A percentile compares a stretch with the other conserved stretches of the same genome.
phyloP scores from a whole-genome alignment of 1,140 invertebrate genomes.

The Pomacea maculata region DNA sequence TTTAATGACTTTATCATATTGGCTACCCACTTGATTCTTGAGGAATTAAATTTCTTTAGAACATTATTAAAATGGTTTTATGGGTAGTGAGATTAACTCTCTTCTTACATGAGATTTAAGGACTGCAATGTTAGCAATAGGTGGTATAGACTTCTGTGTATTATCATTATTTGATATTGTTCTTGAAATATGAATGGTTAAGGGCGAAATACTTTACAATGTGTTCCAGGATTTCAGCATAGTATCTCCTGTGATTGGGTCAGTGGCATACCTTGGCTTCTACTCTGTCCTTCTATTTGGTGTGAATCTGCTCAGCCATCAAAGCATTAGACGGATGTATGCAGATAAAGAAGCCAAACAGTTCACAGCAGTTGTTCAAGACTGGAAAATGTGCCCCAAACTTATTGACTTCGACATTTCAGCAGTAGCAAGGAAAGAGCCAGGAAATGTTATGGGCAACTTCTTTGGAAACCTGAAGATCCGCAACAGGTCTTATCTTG shows the following conservation, averaged over 20 bases:
- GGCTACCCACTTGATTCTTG: no score
- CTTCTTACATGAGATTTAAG: background rate
- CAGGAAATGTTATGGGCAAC: background rate
- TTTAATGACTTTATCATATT: no score
- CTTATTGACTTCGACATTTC: slow-evolving; percentile 8
- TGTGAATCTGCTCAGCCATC: slow-evolving; percentile 13
- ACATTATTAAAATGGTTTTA: no score
- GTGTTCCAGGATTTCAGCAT: slow-evolving; percentile 14
- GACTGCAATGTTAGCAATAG: background rate
- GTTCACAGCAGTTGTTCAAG: slow-evolving; percentile 18
- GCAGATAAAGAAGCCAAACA: slow-evolving; percentile 6
- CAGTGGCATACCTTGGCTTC: slow-evolving; percentile 5
- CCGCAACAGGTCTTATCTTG: slow-evolving; percentile 1
- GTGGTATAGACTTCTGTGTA: background rate
- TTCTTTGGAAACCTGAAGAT: slow-evolving; percentile 24
- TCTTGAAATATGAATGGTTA: background rate
- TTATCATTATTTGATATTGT: background rate
- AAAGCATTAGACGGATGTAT: slow-evolving; percentile 22
- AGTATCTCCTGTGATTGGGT: background rate
- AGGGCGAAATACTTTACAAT: background rate
- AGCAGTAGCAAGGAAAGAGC: background rate
- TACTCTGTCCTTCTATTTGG: background rate
- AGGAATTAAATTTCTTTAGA: no score
- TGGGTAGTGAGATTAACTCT: background rate
- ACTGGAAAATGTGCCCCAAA: slow-evolving; percentile 17